Evolutionary conservation across 2,797 vertebrate species (phyloP).

Genomic region (Octomys mimax): DNA sequence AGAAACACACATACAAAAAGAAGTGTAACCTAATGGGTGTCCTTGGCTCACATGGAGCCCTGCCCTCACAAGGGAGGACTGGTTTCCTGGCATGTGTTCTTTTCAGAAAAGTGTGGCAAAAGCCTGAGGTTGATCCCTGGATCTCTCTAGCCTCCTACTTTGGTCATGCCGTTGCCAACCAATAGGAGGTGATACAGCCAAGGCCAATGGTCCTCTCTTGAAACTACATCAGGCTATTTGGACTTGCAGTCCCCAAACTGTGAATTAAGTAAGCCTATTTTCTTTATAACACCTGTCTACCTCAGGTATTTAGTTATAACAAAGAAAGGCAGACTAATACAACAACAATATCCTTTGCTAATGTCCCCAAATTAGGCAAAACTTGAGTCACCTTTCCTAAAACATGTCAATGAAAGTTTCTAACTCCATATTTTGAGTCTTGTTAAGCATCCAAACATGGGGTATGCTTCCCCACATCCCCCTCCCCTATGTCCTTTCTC

Average conservation of each 20-base stretch:
- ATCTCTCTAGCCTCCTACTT: not conserved
- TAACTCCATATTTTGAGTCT: not conserved
- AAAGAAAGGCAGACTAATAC: not conserved
- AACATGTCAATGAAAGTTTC: not conserved
- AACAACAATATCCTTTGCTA: not conserved
- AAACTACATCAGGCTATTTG: not conserved
- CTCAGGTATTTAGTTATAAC: not conserved
- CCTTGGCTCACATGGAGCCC: not conserved
- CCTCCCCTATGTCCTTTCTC: not conserved
- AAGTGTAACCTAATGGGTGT: too few species aligned
- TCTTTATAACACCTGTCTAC: not conserved
- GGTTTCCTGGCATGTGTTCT: not conserved
- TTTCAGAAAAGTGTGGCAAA: not conserved
- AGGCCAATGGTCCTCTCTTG: not conserved
- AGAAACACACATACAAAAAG: too few species aligned
- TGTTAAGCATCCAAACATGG: not conserved
- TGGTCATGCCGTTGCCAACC: not conserved
- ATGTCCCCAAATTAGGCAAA: conserved; percentile 19
- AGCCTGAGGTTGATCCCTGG: not conserved
- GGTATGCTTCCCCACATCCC: not conserved
- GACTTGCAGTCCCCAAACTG: not conserved
- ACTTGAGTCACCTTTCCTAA: not conserved
- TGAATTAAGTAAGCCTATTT: not conserved
- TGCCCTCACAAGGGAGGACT: not conserved
- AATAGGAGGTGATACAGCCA: not conserved